Evolutionary conservation across 2,113 vertebrate genomes (phyloP), one percentile per base, ranked within the genome.

Genomic region (Todiramphus chloris): DNA sequence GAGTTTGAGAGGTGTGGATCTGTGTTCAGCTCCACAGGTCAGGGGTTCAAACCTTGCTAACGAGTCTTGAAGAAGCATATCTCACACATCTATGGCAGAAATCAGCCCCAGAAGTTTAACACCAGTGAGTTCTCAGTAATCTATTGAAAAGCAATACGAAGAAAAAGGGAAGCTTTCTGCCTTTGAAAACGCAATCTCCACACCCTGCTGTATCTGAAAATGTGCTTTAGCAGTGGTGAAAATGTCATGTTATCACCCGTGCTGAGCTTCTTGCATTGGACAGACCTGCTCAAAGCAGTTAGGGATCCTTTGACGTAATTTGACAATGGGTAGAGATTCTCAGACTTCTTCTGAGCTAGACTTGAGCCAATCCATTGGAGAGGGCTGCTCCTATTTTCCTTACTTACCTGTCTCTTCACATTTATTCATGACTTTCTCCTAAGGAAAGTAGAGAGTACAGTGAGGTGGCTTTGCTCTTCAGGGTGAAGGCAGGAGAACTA

Each of bases 11-110:
- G 83, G 87, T 56, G 83, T 70, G 68, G 69, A 10, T 84, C 73
- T 92, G 64, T 64, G 83, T 37, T 95, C 77, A 89, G 81, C 35
- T 89, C 87, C 81, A 53, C 48, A 66, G 96, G 96, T 97, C 96
- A 96, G 89, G 77, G 94, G 89, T 96, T 97, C 95, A 95, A 75
- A 68, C 94, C 39, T 93, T 27, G 69, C 11, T 96, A 96, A 97
- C 17, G 23, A 96, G 77, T 93, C 86, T 87, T 72, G 62, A 94
- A 94, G 91, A 78, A 72, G 87, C 21, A 31, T 75, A 92, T 78
- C 64, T 82, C 69, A 81, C 76, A 87, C 5, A 25, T 94, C 77
- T 93, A 2, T 56, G 66, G 48, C 18, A 82, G 91, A 94, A 94
- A 92, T 80, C 83, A 82, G 51, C 14, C 94, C 83, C 73, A 75